Conservation (phyloP, 2,888 invertebrate genomes). For the Lithosia quadra region DNA sequence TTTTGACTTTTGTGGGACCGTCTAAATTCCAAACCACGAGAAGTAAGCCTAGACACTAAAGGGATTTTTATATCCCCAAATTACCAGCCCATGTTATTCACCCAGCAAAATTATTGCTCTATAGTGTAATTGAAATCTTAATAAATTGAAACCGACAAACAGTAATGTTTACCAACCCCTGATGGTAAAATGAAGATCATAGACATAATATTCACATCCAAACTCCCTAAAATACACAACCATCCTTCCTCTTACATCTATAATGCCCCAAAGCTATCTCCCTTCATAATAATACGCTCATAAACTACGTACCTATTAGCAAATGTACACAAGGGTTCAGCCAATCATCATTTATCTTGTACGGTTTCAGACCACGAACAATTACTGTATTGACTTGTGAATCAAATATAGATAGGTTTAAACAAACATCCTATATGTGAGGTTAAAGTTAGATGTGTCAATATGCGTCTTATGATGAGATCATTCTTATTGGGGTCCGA, state of each 20-base stretch:
- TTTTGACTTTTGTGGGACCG: too few species aligned
- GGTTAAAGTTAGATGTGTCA: neutral
- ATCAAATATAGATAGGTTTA: conserved; percentile 3
- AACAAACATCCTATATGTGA: too few species aligned
- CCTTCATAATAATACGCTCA: conserved; percentile 5
- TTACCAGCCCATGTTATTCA: neutral
- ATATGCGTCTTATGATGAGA: too few species aligned
- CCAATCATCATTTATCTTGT: conserved; percentile 7
- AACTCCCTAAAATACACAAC: conserved; percentile 10
- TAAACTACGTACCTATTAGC: neutral
- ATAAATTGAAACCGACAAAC: neutral
- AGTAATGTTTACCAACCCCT: neutral
- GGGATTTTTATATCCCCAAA: neutral
- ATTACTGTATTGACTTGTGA: conserved; percentile 6
- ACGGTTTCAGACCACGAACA: neutral
- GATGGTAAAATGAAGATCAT: neutral
- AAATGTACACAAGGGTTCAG: neutral
- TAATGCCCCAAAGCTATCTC: neutral
- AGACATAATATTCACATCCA: conserved; percentile 10
- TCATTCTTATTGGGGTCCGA: too few species aligned
- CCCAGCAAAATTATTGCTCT: neutral
- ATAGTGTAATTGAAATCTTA: neutral
- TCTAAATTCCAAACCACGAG: too few species aligned
- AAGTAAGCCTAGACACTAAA: too few species aligned
- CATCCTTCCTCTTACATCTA: neutral